Conservation (phyloP, 2,888 invertebrate species). For the Geophilus truncorum region DNA sequence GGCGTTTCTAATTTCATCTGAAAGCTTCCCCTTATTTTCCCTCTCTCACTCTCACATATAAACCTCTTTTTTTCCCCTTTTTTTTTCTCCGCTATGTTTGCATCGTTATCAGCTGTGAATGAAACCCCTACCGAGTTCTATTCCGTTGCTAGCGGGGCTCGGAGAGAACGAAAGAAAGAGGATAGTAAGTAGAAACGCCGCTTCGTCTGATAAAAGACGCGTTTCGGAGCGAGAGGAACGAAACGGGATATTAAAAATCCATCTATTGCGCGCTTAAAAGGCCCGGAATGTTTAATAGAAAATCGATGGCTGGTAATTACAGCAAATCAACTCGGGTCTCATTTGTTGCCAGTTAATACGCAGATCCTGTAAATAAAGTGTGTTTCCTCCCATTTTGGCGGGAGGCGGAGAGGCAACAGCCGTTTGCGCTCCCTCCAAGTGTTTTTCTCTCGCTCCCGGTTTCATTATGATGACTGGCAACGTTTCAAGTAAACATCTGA, state of each 20-base stretch:
- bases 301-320: conserved; percentile 15
- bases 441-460: not conserved
- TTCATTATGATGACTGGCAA: conserved; percentile 14
- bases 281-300: conserved; percentile 4
- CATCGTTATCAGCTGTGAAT: not conserved
- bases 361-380: conserved; percentile 17
- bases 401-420: not conserved
- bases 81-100: not conserved
- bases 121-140: not conserved
- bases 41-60: too few relatives aligned
- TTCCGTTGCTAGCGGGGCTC: not conserved
- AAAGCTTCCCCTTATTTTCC: not conserved
- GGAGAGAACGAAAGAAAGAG: too few relatives aligned
- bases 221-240: not conserved
- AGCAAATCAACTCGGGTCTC: conserved; percentile 24
- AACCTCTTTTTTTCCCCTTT: not conserved
- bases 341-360: conserved; percentile 22
- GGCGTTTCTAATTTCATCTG: not conserved
- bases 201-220: not conserved
- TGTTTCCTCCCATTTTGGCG: not conserved
- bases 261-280: conserved; percentile 3
- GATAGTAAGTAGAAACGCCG: not conserved
- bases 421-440: not conserved
- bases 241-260: conserved; percentile 1
- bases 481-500: conserved; percentile 7